phyloP scores from a whole-genome alignment of 2,888 invertebrate species.

The Erebia ligea region DNA sequence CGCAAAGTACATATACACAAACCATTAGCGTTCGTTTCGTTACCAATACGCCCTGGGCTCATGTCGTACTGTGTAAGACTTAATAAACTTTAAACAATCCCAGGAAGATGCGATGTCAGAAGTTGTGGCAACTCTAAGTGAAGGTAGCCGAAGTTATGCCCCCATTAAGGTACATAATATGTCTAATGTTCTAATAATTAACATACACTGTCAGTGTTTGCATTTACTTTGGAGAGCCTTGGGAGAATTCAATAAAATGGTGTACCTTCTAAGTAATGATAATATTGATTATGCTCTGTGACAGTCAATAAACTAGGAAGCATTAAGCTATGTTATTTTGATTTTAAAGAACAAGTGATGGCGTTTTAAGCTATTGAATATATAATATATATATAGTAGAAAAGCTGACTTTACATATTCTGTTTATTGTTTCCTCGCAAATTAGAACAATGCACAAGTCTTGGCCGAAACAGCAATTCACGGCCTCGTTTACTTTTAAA shows the following conservation, averaged over 20 bases:
- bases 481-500: no score
- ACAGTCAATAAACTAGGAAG: background rate
- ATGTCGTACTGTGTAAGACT: conserved; percentile 74
- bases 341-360: no score
- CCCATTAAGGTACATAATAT: conserved; percentile 73
- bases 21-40: conserved; percentile 43
- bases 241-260: background rate
- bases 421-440: no score
- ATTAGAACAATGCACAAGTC: no score
- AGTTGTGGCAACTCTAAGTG: conserved; percentile 66
- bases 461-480: no score
- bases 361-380: no score
- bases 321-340: background rate
- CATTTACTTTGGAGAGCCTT: conserved; percentile 9
- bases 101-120: conserved; percentile 77
- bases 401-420: no score
- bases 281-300: no score
- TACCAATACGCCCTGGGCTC: conserved; percentile 67
- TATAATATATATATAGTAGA: no score
- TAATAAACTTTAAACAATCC: conserved; percentile 80
- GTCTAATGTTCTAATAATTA: conserved; percentile 66
- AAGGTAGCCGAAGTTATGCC: conserved; percentile 65
- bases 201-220: conserved; percentile 38
- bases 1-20: conserved; percentile 30
- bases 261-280: background rate